Evolutionary conservation across 2,113 vertebrate genomes (phyloP).

Genomic region (Oenanthe melanoleuca): DNA sequence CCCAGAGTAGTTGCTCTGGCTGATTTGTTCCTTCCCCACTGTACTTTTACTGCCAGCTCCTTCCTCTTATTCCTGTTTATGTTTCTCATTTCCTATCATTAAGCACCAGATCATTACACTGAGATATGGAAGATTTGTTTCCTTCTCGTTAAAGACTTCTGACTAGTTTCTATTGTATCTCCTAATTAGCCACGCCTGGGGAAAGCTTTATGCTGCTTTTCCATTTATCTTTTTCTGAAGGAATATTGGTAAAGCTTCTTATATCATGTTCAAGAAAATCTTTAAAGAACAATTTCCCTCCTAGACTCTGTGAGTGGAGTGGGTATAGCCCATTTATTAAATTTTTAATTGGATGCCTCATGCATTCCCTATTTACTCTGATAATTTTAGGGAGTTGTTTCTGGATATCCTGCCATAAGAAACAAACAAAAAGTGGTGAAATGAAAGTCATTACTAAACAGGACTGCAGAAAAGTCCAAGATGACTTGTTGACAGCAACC

Average conservation of each 20-base stretch:
- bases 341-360: not conserved
- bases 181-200: not conserved
- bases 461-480: not conserved
- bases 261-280: not conserved
- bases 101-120: not conserved
- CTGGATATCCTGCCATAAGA: not conserved
- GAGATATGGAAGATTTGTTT: not conserved
- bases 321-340: not conserved
- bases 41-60: not conserved
- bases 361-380: not conserved
- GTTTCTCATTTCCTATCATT: not conserved
- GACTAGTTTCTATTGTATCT: constrained; percentile 7
- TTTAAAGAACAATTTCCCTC: not conserved
- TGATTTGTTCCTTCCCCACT: not conserved
- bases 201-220: not conserved
- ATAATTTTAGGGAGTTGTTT: not conserved
- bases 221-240: not conserved
- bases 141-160: not conserved
- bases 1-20: not conserved
- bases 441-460: not conserved
- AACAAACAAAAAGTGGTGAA: not conserved
- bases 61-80: constrained; percentile 34
- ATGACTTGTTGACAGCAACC: not conserved
- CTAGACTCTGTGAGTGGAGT: not conserved
- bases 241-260: not conserved